Conservation (phyloP, 2,113 vertebrate genomes). For the Ardeotis arabs region DNA sequence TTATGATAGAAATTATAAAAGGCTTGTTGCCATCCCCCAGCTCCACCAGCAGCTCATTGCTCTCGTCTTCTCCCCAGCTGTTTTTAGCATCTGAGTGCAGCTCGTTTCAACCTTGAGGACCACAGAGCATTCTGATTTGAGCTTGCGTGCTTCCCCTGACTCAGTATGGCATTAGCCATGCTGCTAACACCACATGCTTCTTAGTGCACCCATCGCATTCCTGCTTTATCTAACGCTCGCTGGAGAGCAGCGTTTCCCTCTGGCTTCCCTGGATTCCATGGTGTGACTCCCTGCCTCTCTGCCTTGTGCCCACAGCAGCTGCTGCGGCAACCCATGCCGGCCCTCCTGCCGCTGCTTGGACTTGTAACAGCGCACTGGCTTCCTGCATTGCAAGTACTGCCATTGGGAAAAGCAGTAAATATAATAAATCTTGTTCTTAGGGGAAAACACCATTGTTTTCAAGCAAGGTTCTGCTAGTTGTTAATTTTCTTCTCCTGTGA, state of each 20-base stretch:
- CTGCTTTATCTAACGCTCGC: neutral
- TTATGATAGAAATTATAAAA: neutral
- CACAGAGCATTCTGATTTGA: neutral
- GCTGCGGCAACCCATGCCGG: rapidly evolving
- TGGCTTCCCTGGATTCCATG: rapidly evolving
- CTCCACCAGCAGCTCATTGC: neutral
- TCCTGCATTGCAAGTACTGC: neutral
- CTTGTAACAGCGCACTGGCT: neutral
- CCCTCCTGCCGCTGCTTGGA: neutral
- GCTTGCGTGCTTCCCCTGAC: neutral
- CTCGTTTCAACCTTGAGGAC: neutral
- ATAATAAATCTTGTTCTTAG: neutral
- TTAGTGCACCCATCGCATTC: neutral
- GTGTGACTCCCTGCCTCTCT: neutral
- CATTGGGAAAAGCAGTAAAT: neutral
- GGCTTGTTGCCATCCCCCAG: neutral
- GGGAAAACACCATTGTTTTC: neutral
- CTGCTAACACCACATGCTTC: neutral
- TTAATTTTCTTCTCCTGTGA: neutral
- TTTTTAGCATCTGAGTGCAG: neutral
- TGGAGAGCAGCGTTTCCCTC: neutral
- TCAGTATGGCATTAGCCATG: neutral
- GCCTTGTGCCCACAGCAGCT: neutral
- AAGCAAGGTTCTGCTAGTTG: neutral
- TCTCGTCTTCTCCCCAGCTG: neutral